Conservation (phyloP, 2,888 invertebrate species). For the Dioctria linearis region DNA sequence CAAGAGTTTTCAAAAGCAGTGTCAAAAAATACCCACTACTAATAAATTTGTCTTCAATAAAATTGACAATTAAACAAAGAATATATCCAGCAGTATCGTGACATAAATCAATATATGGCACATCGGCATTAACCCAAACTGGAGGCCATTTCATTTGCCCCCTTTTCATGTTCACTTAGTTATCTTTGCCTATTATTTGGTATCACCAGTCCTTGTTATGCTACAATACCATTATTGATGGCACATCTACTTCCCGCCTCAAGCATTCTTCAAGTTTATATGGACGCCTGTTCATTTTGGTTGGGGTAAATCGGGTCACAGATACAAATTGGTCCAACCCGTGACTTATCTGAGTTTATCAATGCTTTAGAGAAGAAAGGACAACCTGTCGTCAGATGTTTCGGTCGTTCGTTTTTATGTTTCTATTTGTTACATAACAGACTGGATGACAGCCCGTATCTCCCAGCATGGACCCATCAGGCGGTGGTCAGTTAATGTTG, state of each 20-base stretch:
- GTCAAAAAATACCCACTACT: too few species aligned
- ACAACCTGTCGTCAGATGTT: slow-evolving; percentile 48
- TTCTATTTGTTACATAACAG: slow-evolving; percentile 28
- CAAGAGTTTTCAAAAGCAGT: too few species aligned
- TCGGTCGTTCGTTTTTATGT: slow-evolving; percentile 47
- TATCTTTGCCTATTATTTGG: slow-evolving; percentile 15
- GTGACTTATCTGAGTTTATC: slow-evolving; percentile 49
- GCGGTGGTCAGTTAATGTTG: slow-evolving; percentile 15
- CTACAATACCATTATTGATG: slow-evolving; percentile 30
- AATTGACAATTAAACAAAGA: too few species aligned
- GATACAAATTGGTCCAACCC: slow-evolving; percentile 44
- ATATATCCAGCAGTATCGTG: too few species aligned
- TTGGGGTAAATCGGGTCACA: slow-evolving; percentile 28
- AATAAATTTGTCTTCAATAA: too few species aligned
- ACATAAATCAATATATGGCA: not conserved
- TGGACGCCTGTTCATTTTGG: slow-evolving; percentile 4
- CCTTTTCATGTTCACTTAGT: slow-evolving; percentile 7
- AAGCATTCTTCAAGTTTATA: slow-evolving; percentile 26
- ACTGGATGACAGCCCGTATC: slow-evolving; percentile 41
- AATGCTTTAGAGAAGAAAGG: slow-evolving; percentile 34
- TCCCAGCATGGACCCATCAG: slow-evolving; percentile 8
- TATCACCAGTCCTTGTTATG: not conserved
- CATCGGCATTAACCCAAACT: not conserved
- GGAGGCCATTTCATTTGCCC: not conserved
- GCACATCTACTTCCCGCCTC: not conserved